phyloP scores from a whole-genome alignment of 1,140 invertebrate species.

The Batillaria attramentaria region DNA sequence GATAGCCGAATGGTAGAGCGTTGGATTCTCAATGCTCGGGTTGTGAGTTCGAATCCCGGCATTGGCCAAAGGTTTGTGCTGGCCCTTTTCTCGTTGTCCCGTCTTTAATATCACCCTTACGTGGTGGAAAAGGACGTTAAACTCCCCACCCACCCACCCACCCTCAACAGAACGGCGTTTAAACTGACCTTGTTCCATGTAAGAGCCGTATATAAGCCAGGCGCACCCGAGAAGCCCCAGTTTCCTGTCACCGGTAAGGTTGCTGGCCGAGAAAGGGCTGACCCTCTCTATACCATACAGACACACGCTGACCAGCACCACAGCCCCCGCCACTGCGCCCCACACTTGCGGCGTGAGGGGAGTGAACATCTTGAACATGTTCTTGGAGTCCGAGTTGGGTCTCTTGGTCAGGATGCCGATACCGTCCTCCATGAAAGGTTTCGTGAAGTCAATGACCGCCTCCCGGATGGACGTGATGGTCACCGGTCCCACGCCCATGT shows the following conservation, averaged over 20 bases:
- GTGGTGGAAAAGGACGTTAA: too few relatives aligned
- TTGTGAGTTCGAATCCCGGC: too few relatives aligned
- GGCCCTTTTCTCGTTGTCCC: too few relatives aligned
- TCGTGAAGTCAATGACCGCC: slow-evolving; percentile 57
- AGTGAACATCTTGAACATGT: slow-evolving; percentile 52
- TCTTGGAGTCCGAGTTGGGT: slow-evolving; percentile 38
- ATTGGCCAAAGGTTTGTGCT: too few relatives aligned
- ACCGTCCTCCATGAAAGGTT: slow-evolving; percentile 54
- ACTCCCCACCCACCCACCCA: too few relatives aligned
- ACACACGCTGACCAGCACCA: slow-evolving; percentile 40
- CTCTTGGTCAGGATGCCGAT: slow-evolving; percentile 50
- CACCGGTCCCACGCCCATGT: slow-evolving; percentile 56
- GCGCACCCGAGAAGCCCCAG: slow-evolving; percentile 29
- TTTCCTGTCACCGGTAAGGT: neutral
- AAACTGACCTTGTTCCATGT: slow-evolving; percentile 53
- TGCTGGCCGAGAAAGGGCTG: slow-evolving; percentile 41
- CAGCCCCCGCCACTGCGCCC: slow-evolving; percentile 33
- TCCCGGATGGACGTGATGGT: slow-evolving; percentile 55
- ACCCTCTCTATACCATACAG: slow-evolving; percentile 44
- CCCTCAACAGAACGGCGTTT: neutral
- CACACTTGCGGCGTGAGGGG: slow-evolving; percentile 49
- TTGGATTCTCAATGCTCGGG: too few relatives aligned
- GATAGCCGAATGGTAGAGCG: too few relatives aligned
- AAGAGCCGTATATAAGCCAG: slow-evolving; percentile 48
- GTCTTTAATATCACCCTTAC: too few relatives aligned